Evolutionary conservation across 2,113 vertebrate genomes (phyloP).

Genomic region (Siniperca knerii): DNA sequence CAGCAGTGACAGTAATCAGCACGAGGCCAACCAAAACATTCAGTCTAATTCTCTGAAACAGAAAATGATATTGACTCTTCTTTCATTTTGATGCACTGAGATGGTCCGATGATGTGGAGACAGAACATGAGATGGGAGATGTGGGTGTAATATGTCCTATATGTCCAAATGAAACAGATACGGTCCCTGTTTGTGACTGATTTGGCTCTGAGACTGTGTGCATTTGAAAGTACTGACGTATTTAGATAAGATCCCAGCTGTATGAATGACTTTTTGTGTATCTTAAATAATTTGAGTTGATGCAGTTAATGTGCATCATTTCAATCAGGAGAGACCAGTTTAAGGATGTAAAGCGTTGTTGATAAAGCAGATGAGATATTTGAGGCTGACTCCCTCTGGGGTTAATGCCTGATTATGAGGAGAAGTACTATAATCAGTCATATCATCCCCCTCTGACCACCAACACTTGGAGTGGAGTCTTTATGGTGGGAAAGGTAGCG

Average conservation of each 20-base stretch:
- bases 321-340: background rate
- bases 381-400: background rate
- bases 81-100: background rate
- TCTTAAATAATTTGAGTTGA: background rate
- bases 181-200: background rate
- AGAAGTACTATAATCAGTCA: background rate
- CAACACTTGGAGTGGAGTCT: background rate
- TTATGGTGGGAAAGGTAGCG: background rate
- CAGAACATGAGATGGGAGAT: background rate
- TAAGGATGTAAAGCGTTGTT: background rate
- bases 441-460: background rate
- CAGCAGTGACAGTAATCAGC: constrained; percentile 24
- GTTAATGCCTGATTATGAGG: constrained; percentile 35
- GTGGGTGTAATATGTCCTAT: background rate
- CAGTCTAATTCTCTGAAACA: constrained; percentile 10
- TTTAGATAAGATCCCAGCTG: too few species aligned
- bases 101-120: background rate
- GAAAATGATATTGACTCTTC: background rate
- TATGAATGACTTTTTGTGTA: background rate
- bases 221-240: too few species aligned
- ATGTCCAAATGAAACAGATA: constrained; percentile 1
- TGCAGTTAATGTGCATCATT: background rate
- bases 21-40: background rate
- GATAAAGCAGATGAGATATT: constrained; percentile 10
- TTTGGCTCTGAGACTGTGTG: background rate